These are phyloP conservation scores for Babylonia areolata DNA, from an alignment of 1,140 invertebrate species.

Conservation along the genomic window DNA sequence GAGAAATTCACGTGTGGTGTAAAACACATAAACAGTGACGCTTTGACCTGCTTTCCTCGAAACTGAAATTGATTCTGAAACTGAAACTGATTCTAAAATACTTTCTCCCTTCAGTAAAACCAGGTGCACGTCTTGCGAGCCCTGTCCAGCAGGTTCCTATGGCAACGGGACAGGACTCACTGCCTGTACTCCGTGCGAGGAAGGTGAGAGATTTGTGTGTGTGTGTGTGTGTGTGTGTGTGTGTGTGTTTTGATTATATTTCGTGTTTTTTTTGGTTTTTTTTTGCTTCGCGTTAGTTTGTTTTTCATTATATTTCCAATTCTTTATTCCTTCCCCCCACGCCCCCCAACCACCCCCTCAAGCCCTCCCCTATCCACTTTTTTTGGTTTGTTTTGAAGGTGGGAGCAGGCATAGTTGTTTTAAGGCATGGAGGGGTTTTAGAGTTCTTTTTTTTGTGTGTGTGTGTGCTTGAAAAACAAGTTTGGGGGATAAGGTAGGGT, in stretches of 20 bases:
- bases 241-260: too few species aligned
- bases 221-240: too few species aligned
- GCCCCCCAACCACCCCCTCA: too few species aligned
- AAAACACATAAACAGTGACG: background rate
- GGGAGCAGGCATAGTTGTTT: background rate
- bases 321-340: background rate
- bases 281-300: background rate
- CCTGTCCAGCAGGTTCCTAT: constrained; percentile 2
- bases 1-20: background rate
- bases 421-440: background rate
- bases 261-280: too few species aligned
- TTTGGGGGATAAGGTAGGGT: too few species aligned
- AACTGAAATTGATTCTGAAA: background rate
- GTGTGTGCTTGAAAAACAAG: too few species aligned
- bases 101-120: constrained; percentile 12
- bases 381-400: background rate
- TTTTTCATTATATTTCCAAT: background rate
- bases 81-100: background rate
- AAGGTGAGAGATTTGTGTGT: constrained; percentile 11
- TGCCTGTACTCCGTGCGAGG: background rate
- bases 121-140: background rate
- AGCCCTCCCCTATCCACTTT: background rate
- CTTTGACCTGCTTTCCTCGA: background rate
- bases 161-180: background rate
- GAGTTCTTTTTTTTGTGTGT: too few species aligned